Evolutionary conservation across 2,113 vertebrate species (phyloP).

Genomic region (Dryoscopus gambensis): DNA sequence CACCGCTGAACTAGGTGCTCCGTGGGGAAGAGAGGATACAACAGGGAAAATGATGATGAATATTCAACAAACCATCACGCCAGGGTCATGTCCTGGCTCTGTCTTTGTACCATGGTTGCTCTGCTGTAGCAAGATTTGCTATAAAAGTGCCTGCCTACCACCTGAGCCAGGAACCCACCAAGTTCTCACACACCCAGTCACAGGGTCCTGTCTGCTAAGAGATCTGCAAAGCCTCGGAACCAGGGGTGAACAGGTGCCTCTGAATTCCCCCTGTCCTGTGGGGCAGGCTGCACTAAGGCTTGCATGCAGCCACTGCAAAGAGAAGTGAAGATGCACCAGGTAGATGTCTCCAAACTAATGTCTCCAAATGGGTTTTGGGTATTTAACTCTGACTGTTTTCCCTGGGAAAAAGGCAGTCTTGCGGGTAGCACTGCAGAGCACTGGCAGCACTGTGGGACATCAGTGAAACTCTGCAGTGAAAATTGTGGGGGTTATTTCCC

Average conservation of each 20-base stretch:
- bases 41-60: neutral
- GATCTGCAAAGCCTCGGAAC: neutral
- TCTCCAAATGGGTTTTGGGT: neutral
- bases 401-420: neutral
- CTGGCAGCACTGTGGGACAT: neutral
- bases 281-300: neutral
- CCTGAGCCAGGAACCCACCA: rapidly evolving
- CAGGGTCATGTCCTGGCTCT: neutral
- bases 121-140: neutral
- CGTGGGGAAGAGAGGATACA: too few species aligned
- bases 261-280: too few species aligned
- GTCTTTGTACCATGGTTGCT: neutral
- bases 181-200: rapidly evolving
- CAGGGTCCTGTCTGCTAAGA: neutral
- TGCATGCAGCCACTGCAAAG: neutral
- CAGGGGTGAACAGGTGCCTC: neutral
- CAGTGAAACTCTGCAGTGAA: neutral
- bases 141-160: rapidly evolving
- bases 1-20: too few species aligned
- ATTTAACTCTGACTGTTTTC: neutral
- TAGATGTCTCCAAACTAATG: neutral
- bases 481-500: neutral
- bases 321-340: neutral
- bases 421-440: neutral
- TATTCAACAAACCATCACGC: rapidly evolving